Evolutionary conservation across 2,113 vertebrate genomes (phyloP), one percentile per base, ranked within the genome.

Genomic region (Cynopterus brachyotis): DNA sequence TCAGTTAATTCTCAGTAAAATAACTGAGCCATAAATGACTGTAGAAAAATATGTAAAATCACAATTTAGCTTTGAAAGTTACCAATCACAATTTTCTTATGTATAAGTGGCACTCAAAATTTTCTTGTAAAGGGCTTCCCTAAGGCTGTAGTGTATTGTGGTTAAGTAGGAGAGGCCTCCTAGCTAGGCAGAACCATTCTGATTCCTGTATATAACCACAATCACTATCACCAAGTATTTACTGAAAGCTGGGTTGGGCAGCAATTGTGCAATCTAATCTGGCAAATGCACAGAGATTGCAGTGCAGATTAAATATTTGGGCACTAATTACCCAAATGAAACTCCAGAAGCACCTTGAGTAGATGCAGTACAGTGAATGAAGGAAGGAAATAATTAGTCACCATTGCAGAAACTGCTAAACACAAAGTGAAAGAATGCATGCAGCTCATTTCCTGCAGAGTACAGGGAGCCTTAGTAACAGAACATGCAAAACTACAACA

Each of bases 301-400:
- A 62, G 28, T 96, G 57, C n/a, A 66, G 67, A 84, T 97, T 94
- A 89, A 80, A 91, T 57, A 94, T 94, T 64, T 89, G 78, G 67
- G 64, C 35, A 76, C 86, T 97, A 90, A 97, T 97, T 95, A 94
- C 85, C 75, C 96, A 84, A 81, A 95, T 87, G 87, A 93, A 97
- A 89, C 96, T 97, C 97, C 79, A 87, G 95, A 94, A 95, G 92
- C 95, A 95, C 37, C 73, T 90, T 83, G 78, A 89, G 86, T 90
- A 93, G 89, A 96, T 50, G 62, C 78, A 45, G 86, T 26, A 6
- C 50, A 92, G 82, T 92, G 88, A 93, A 96, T 97, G 89, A 97
- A 95, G 97, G 97, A 96, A 97, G 97, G 96, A 98, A 97, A 94
- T 91, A 89, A 97, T 97, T 95, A 91, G 95, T 95, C 82, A 96